Evolutionary conservation across 2,113 vertebrate species (phyloP), one percentile per base, ranked within the genome.

Genomic region (Callithrix jacchus): DNA sequence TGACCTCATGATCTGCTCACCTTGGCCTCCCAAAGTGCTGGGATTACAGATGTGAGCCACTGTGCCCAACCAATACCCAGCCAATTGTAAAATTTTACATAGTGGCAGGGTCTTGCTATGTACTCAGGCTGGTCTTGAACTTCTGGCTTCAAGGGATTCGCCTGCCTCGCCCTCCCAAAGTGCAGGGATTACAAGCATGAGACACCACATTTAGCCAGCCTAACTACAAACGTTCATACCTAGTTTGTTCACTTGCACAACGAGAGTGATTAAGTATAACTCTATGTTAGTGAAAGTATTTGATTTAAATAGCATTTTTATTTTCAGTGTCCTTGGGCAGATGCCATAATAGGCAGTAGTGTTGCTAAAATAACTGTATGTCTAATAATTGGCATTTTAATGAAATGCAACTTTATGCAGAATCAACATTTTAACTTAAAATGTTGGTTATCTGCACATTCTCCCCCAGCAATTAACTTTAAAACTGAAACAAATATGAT

Each of bases 341-440:
- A 92, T 84, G 14, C 27, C 42, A 82, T 52, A 76, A 84, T 27
- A 83, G 54, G 23, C 52, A 92, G 40, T 71, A 82, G 8, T 92
- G 11, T 84, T 74, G 54, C 68, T 66, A 80, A 92, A 92, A 52
- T 70, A 81, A 74, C 71, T 23, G 1, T 45, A 30, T 76, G 6
- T 64, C 70, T 37, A 94, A 1, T 82, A 58, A 40, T 93, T 87
- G 71, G n/a, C 23, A 86, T 91, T 76, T 94, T 88, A 68, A 74
- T 84, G 76, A 25, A 47, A 32, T 81, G 1, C 6, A n/a, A 23
- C 66, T 90, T 74, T 94, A 83, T 74, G 54, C 14, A 45, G 8
- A 68, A 92, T 58, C 58, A 70, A 77, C 56, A 82, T 87, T 94
- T 93, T 79, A 56, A 68, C 30, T 49, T 90, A 96, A 94, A 96